Conservation (phyloP, 1,140 invertebrate genomes). For the Drosophila nasuta region DNA sequence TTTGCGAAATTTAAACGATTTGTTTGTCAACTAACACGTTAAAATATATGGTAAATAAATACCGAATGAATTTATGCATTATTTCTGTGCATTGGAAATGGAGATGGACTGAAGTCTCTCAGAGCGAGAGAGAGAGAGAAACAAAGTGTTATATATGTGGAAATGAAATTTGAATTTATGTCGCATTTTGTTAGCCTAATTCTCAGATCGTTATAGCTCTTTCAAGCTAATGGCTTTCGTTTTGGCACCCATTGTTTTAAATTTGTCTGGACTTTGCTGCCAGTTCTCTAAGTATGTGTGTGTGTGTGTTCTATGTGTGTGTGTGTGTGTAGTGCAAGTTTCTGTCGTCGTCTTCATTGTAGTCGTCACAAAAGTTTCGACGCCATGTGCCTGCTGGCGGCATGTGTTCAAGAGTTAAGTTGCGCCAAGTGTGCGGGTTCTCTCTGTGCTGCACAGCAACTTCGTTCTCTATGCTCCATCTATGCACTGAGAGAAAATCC, state of each 20-base stretch:
- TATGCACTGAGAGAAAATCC: no score
- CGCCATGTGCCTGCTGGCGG: conserved; percentile 78
- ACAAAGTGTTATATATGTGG: conserved; percentile 8
- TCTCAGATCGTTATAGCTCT: conserved; percentile 59
- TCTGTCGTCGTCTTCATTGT: conserved; percentile 76
- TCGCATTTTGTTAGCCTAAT: conserved; percentile 41
- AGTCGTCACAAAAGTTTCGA: conserved; percentile 75
- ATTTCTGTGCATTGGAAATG: neutral
- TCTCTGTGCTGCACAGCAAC: neutral
- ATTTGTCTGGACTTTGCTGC: conserved; percentile 54
- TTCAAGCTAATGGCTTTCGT: conserved; percentile 63
- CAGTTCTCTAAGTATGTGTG: conserved; percentile 8
- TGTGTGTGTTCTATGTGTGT: conserved; percentile 23
- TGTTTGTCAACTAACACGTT: neutral
- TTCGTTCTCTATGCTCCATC: no score
- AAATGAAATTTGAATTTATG: conserved; percentile 38
- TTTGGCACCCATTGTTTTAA: conserved; percentile 68
- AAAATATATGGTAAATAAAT: neutral
- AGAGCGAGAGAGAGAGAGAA: neutral
- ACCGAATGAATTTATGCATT: neutral
- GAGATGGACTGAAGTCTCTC: no score
- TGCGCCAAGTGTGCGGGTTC: conserved; percentile 65
- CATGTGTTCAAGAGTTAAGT: conserved; percentile 82
- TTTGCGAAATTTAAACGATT: neutral
- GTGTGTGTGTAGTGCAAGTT: conserved; percentile 66